phyloP scores from a whole-genome alignment of 1,140 invertebrate genomes.

The Armadillidium nasatum region DNA sequence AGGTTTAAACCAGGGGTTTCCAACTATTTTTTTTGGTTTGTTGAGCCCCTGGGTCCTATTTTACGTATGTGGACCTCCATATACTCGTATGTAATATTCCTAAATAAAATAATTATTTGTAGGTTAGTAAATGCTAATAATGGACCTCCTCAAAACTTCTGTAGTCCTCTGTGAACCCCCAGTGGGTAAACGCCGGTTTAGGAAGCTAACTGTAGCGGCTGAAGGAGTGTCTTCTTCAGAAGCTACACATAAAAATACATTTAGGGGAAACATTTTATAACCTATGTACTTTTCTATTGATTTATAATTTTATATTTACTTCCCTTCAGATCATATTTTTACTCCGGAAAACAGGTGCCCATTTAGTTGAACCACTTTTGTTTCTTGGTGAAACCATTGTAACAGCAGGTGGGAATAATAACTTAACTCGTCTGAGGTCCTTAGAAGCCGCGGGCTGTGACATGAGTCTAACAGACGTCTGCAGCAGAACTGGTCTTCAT shows the following conservation, averaged over 20 bases:
- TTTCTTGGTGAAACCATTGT: slow-evolving; percentile 34
- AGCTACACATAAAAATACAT: not conserved
- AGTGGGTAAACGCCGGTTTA: not conserved
- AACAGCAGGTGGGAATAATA: slow-evolving; percentile 54
- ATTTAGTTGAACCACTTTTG: slow-evolving; percentile 28
- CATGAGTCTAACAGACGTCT: slow-evolving; percentile 57
- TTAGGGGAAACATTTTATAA: not conserved
- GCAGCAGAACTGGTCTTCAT: slow-evolving; percentile 61
- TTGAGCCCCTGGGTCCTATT: too few species aligned
- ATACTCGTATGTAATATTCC: too few species aligned
- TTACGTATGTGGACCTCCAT: too few species aligned
- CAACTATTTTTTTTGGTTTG: too few species aligned
- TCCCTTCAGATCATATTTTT: slow-evolving; percentile 30
- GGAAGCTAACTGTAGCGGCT: not conserved
- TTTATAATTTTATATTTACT: not conserved
- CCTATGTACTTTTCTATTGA: not conserved
- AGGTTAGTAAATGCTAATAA: too few species aligned
- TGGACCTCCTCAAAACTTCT: too few species aligned
- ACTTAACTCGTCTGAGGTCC: slow-evolving; percentile 55
- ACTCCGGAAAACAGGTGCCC: slow-evolving; percentile 37
- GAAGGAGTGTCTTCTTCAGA: not conserved
- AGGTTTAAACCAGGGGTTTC: too few species aligned
- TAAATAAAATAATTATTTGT: too few species aligned
- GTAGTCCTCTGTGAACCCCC: too few species aligned
- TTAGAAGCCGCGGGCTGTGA: slow-evolving; percentile 62